Percentiles rank a stretch among this genome's conserved stretches.
These are phyloP conservation scores for Mythimna albipuncta DNA, from an alignment of 2,888 invertebrate genomes.

Conservation along the genomic window DNA sequence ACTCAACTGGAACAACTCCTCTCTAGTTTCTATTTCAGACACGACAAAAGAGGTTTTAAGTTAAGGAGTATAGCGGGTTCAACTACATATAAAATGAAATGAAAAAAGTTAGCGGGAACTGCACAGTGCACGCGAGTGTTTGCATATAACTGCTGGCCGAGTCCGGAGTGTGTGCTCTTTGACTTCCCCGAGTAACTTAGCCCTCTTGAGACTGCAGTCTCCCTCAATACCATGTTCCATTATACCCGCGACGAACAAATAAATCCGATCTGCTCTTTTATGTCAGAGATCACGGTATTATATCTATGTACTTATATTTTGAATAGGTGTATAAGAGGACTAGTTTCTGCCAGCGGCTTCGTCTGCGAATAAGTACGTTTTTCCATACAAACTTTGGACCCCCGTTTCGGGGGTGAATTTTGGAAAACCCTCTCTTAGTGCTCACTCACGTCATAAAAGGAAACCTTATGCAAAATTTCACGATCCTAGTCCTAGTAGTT, in stretches of 20 bases:
- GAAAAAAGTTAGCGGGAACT: constrained; percentile 76
- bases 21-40: constrained; percentile 35
- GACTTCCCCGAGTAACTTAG: constrained; percentile 70
- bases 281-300: not conserved
- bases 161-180: constrained; percentile 69
- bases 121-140: constrained; percentile 70
- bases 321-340: not conserved
- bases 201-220: constrained; percentile 61
- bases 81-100: constrained; percentile 75
- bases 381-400: too few species aligned
- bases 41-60: constrained; percentile 45
- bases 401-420: too few species aligned
- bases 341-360: too few species aligned
- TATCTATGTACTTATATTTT: not conserved
- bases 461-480: too few species aligned
- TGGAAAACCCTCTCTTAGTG: too few species aligned
- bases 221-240: constrained; percentile 53
- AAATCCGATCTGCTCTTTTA: constrained; percentile 13
- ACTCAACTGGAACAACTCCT: constrained; percentile 16
- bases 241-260: constrained; percentile 19
- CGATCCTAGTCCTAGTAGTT: too few species aligned
- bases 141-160: constrained; percentile 73
- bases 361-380: too few species aligned
- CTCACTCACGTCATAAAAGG: too few species aligned
- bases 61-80: constrained; percentile 44